Base-by-base conservation (phyloP, 2,797 vertebrate genomes). In the Siniperca undulata region DNA sequence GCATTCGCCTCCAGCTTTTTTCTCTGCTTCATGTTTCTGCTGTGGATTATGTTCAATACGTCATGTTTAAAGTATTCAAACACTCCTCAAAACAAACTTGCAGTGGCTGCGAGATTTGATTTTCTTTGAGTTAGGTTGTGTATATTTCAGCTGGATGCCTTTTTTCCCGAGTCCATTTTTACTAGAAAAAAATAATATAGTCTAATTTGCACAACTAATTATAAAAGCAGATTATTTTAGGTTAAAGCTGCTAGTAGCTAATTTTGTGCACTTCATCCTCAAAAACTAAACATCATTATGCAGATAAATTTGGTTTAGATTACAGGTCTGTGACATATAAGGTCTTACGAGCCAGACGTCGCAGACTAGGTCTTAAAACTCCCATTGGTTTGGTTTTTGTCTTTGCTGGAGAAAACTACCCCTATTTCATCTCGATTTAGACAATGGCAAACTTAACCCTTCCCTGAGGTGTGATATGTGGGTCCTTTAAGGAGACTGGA, bases 21-120 rank as follows among this genome's bases (percentile, higher is more conserved):
- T 27, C 53, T 65, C 64, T 14, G 56, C 61, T 73, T 59, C 38
- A 30, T 50, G 11, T 70, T 75, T 52, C 22, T 20, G 3, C 27
- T 44, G 11, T 30, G 20, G 27, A 9, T 42, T 42, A 13, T 40
- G 58, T 68, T 24, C 60, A 62, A 5, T 22, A 62, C 11, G 17
- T 74, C 74, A 74, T 16, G 0, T 34, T 70, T 61, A 44, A 86
- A 86, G 59, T 40, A 68, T 76, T 59, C 61, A 55, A 42, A 84
- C 34, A 42, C 20, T 53, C 48, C n/a, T 69, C 19, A 30, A 36
- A 82, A 5, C 67, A 68, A 64, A 74, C 16, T 3, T 34, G 20
- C 40, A 40, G 13, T 17, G 24, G 56, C 20, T 8, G 5, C 3
- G 9, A 27, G 22, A 59, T 22, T n/a, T 50, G n/a, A 40, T 48